phyloP scores from a whole-genome alignment of 2,113 vertebrate genomes.

The Petrocephalus microphthalmus region DNA sequence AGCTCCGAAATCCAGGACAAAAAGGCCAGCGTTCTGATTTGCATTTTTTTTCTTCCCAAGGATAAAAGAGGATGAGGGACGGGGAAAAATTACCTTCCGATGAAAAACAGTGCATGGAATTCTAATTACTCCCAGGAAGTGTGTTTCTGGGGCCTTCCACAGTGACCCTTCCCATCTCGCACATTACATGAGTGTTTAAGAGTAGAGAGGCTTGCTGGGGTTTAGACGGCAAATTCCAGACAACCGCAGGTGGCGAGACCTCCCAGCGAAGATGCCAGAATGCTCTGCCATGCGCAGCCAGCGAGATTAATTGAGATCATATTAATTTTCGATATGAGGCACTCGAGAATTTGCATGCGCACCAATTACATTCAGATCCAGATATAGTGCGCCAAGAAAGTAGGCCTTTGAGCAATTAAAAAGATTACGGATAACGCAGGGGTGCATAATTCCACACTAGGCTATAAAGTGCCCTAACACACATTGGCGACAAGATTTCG shows the following conservation, averaged over 20 bases:
- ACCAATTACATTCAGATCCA: constrained; percentile 6
- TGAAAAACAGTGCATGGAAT: constrained; percentile 5
- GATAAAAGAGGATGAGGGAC: constrained; percentile 11
- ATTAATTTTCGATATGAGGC: constrained; percentile 22
- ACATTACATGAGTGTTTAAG: not conserved
- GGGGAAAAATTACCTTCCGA: not conserved
- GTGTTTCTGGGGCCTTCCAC: not conserved
- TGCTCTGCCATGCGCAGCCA: constrained; percentile 15
- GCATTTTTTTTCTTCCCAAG: constrained; percentile 8
- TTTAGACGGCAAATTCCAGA: not conserved
- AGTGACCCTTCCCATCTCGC: not conserved
- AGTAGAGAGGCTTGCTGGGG: not conserved
- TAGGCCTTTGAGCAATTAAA: constrained; percentile 1
- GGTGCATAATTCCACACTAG: not conserved
- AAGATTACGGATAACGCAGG: not conserved
- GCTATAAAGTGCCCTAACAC: not conserved
- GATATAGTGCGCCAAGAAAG: not conserved
- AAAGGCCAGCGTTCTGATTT: not conserved
- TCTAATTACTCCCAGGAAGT: constrained; percentile 9
- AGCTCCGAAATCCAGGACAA: constrained; percentile 12
- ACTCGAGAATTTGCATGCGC: constrained; percentile 13
- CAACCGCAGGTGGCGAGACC: constrained; percentile 10
- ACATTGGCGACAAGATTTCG: not conserved
- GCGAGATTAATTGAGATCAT: constrained; percentile 24
- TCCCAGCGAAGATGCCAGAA: not conserved